Percentiles rank a stretch among this genome's conserved stretches.
phyloP scores from a whole-genome alignment of 1,140 invertebrate species.

The Drosophila albomicans region DNA sequence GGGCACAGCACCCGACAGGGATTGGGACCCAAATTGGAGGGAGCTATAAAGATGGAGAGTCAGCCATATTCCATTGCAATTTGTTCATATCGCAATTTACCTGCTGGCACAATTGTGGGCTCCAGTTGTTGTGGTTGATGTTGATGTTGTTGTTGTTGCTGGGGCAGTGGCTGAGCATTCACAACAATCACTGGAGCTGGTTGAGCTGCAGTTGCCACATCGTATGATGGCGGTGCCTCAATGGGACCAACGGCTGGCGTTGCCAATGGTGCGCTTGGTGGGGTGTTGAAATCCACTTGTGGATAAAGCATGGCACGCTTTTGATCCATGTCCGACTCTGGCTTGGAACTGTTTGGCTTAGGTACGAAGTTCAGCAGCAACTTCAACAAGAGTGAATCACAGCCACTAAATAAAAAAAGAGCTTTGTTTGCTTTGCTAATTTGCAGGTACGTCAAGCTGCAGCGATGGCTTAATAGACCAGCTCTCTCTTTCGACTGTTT shows the following conservation, averaged over 20 bases:
- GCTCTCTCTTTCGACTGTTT: neutral
- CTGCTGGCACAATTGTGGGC: slow-evolving; percentile 61
- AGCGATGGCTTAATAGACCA: slow-evolving; percentile 24
- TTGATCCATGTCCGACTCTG: slow-evolving; percentile 64
- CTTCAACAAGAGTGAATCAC: slow-evolving; percentile 43
- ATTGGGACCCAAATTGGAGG: slow-evolving; percentile 85
- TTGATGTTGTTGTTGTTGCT: slow-evolving; percentile 35
- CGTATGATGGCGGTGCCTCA: slow-evolving; percentile 79
- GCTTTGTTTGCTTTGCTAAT: slow-evolving; percentile 64
- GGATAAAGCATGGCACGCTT: slow-evolving; percentile 83
- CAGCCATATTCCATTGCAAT: neutral
- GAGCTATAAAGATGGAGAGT: slow-evolving; percentile 18
- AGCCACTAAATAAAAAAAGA: slow-evolving; percentile 26
- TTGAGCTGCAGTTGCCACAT: slow-evolving; percentile 61
- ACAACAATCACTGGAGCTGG: slow-evolving; percentile 47
- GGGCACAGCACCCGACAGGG: slow-evolving; percentile 86
- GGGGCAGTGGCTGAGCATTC: slow-evolving; percentile 47
- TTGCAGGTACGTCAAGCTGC: slow-evolving; percentile 28
- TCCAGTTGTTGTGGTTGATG: slow-evolving; percentile 29
- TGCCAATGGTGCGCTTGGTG: slow-evolving; percentile 59
- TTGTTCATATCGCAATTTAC: slow-evolving; percentile 20
- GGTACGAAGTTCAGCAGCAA: slow-evolving; percentile 62
- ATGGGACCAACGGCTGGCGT: slow-evolving; percentile 39
- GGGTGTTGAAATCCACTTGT: slow-evolving; percentile 61
- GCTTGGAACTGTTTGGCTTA: neutral